Evolutionary conservation across 92 coral and sea anemone species (phyloP), one percentile per base, ranked within the genome.

Genomic region (Epizoanthus scotinus): DNA sequence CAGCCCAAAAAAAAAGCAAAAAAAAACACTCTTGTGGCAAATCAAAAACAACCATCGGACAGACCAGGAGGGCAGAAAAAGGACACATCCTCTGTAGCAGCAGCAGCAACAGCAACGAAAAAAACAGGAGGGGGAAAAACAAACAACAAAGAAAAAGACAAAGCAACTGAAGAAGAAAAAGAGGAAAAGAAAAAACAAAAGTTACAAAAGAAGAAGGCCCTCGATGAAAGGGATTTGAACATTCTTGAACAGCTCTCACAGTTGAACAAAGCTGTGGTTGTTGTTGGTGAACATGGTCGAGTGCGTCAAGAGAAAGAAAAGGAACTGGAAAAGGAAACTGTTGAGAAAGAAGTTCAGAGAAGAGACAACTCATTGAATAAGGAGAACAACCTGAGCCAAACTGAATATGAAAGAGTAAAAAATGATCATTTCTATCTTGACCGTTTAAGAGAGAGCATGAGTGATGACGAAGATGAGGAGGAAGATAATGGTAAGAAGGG

Each of bases 181-280:
- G 84, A 85, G 61, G 84, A 78, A 19, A 85, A 42, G 49, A 56
- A 78, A 67, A 78, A 79, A 85, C 80, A 85, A 50, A 78, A 78
- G 63, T 15, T 62, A 60, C 64, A 38, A 71, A 78, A 85, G 84
- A 85, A 85, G 73, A 85, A 78, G 73, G 88, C 88, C 54, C 71
- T 85, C 38, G 88, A 78, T 70, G 88, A 85, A 70, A 78, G 88
- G 63, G 88, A 85, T 70, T 42, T 85, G 64, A 85, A 85, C 71
- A 47, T 85, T 57, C 81, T 85, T 61, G 79, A 73, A 40, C 84
- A 79, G 49, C 26, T 85, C 18, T 70, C 81, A 19, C 71, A 78
- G 65, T 73, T 85, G 20, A 85, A 78, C 75, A 71, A 72, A 63
- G 78, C 88, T n/a, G 68, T 80, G 40, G 79, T 72, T 60, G 84